A percentile compares a stretch with the other conserved stretches of the same genome.
Conservation (phyloP, 1,140 invertebrate species). For the Drosophila saltans region DNA sequence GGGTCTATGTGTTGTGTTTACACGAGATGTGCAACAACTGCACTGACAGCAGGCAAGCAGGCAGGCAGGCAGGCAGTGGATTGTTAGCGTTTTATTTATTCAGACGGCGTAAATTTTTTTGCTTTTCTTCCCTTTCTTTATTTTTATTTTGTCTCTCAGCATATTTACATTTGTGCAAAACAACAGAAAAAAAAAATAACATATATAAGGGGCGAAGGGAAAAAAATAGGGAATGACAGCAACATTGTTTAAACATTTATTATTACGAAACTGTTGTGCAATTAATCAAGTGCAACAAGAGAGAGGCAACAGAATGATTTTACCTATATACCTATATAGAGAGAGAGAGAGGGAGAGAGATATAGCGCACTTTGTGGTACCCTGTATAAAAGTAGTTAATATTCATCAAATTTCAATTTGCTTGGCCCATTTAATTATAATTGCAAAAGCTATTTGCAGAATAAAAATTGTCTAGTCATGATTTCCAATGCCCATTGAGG, state of each 20-base stretch:
- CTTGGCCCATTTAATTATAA: too few species aligned
- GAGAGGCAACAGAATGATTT: not conserved
- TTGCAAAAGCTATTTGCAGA: too few species aligned
- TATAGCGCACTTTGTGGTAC: too few species aligned
- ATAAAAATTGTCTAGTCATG: too few species aligned
- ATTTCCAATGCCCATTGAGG: too few species aligned
- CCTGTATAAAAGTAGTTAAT: too few species aligned
- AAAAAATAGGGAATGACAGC: not conserved
- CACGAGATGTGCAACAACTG: constrained; percentile 42
- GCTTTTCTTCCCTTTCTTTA: not conserved
- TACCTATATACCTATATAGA: too few species aligned
- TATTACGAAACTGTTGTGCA: constrained; percentile 16
- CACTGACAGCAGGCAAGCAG: constrained; percentile 9
- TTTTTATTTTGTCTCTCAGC: constrained; percentile 45
- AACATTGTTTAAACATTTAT: constrained; percentile 21
- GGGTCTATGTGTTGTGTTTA: constrained; percentile 1
- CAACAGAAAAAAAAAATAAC: not conserved
- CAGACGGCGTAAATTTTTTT: constrained; percentile 47
- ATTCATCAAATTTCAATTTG: too few species aligned
- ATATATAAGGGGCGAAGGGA: constrained; percentile 17
- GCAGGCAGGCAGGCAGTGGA: constrained; percentile 1
- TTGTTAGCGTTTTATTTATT: constrained; percentile 59
- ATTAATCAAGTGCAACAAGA: constrained; percentile 17
- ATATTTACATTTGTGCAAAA: constrained; percentile 55
- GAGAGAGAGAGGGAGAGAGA: too few species aligned